phyloP scores from a whole-genome alignment of 1,140 invertebrate species.

The Linepithema humile region DNA sequence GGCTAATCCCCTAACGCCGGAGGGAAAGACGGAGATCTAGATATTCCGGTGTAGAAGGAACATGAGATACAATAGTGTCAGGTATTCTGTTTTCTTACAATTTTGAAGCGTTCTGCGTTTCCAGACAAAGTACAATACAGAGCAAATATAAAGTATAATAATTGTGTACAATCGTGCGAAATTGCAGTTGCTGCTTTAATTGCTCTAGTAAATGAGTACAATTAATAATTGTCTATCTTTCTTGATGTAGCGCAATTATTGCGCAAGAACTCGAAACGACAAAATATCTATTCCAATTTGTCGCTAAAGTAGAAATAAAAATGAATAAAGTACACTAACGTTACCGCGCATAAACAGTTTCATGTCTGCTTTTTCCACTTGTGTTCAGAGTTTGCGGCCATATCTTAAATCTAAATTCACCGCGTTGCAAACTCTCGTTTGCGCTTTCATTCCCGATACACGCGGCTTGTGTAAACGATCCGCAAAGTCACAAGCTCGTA shows the following conservation, averaged over 20 bases:
- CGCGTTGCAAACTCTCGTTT: background rate
- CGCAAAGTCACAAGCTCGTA: background rate
- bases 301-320: background rate
- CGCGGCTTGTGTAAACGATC: background rate
- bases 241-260: background rate
- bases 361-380: background rate
- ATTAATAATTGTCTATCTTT: constrained; percentile 6
- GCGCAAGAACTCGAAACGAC: background rate
- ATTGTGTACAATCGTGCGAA: background rate
- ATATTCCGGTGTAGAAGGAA: background rate
- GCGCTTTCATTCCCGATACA: background rate
- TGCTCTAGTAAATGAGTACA: background rate
- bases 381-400: background rate
- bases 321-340: background rate
- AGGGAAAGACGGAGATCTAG: background rate
- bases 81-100: constrained; percentile 12
- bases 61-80: background rate
- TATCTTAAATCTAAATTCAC: background rate
- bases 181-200: background rate
- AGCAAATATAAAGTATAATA: constrained; percentile 9
- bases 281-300: constrained; percentile 2
- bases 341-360: background rate
- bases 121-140: background rate
- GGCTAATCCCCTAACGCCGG: background rate
- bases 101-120: background rate